phyloP scores from a whole-genome alignment of 2,797 vertebrate species.

The Sebastes cheni region DNA sequence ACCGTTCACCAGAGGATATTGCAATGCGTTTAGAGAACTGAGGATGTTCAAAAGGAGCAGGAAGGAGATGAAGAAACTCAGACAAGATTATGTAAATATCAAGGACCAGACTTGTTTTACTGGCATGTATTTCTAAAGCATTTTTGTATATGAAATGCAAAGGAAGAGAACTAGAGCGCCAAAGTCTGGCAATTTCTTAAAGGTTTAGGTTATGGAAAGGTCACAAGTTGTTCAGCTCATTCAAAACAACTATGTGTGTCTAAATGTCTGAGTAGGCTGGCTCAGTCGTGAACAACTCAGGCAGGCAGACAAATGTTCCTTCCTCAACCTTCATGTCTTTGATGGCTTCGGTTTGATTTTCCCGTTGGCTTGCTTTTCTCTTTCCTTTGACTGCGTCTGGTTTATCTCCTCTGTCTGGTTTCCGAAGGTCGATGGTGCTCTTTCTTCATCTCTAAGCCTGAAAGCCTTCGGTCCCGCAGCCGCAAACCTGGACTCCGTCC shows the following conservation, averaged over 20 bases:
- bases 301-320: conserved; percentile 52
- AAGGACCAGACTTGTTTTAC: not conserved
- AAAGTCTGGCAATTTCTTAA: not conserved
- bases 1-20: not conserved
- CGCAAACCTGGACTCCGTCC: conserved; percentile 2
- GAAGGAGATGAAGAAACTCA: not conserved
- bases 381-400: conserved; percentile 8
- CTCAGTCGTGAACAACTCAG: conserved; percentile 35
- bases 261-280: conserved; percentile 28
- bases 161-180: not conserved
- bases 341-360: conserved; percentile 44
- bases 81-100: not conserved
- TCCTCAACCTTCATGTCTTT: conserved; percentile 48
- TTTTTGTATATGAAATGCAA: conserved; percentile 1
- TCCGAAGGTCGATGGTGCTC: conserved; percentile 35
- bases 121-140: not conserved
- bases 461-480: conserved; percentile 15
- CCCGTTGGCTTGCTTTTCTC: conserved; percentile 19
- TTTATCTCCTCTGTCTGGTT: conserved; percentile 26
- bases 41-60: not conserved
- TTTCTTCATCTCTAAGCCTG: conserved; percentile 27
- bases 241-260: not conserved
- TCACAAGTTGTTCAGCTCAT: conserved; percentile 20
- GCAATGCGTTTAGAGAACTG: not conserved
- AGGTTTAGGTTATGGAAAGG: conserved; percentile 22